Evolutionary conservation across 2,797 vertebrate species (phyloP), one percentile per base, ranked within the genome.

Genomic region (Aythya fuligula): DNA sequence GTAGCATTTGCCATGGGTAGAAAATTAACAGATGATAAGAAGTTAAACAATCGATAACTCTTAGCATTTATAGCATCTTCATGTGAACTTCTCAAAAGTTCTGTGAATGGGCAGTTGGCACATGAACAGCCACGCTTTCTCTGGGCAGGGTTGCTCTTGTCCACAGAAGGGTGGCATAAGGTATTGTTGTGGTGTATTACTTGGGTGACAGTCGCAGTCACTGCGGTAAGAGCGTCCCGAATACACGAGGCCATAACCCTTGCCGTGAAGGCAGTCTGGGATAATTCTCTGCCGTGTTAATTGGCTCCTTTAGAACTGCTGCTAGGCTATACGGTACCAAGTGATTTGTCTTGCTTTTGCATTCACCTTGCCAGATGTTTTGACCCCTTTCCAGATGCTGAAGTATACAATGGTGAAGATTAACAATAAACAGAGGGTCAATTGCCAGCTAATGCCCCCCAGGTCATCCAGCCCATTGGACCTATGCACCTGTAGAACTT

Each of bases 321-420:
- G 65, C 70, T 56, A 7, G 41, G 60, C 77, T 64, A 21, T 14
- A 66, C 30, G 41, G 36, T 78, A 69, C 74, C 89, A 56, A 51
- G 15, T 11, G 72, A 30, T 41, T 32, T 71, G 38, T 94, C 34
- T 47, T 76, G 88, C 78, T 91, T 85, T 92, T 85, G 20, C 77
- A 91, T 87, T 98, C 96, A 99, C 99, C 99, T 99, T 99, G 97
- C 99, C 99, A 93, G 99, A 99, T 86, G 99, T 99, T 98, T 99
- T 99, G 97, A 99, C 99, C 71, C 99, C 99, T 97, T 99, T 99
- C 99, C 99, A 99, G 98, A 99, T 99, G 98, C 99, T 99, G 97
- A 99, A 99, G 98, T 99, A 99, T 95, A 99, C 99, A 2, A 99
- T 95, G 87, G 98, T 99, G 98, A 99, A 99, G 98, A 99, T 99